Conservation (phyloP, 2,888 invertebrate species). For the Lycia hirtaria region DNA sequence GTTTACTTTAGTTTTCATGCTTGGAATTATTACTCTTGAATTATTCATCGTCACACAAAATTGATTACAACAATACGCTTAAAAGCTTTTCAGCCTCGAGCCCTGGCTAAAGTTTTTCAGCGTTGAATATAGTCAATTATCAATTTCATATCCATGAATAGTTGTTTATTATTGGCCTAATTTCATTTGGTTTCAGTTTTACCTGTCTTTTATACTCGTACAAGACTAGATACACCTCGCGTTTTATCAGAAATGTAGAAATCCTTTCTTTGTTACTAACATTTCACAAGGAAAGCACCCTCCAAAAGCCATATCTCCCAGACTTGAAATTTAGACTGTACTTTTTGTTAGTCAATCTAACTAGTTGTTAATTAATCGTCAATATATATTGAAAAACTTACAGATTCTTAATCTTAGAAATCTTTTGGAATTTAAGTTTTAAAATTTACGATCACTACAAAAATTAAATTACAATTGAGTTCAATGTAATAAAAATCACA, state of each 20-base stretch:
- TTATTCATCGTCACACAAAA: slow-evolving; percentile 51
- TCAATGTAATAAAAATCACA: background rate
- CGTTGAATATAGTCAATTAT: slow-evolving; percentile 44
- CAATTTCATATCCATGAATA: slow-evolving; percentile 37
- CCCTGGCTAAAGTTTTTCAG: slow-evolving; percentile 82
- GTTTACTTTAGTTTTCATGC: slow-evolving; percentile 11
- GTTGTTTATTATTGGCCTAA: slow-evolving; percentile 56
- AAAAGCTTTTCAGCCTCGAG: slow-evolving; percentile 78
- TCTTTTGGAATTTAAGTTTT: too few species aligned
- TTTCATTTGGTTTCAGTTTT: slow-evolving; percentile 40
- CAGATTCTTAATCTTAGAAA: too few species aligned
- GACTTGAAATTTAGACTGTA: too few species aligned
- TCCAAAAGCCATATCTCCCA: too few species aligned
- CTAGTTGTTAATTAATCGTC: too few species aligned
- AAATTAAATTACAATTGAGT: background rate
- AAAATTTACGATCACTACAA: too few species aligned
- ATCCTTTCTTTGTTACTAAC: too few species aligned
- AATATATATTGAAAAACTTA: too few species aligned
- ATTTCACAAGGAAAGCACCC: too few species aligned
- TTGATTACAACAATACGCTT: slow-evolving; percentile 58
- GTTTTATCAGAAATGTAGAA: too few species aligned
- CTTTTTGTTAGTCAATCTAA: too few species aligned
- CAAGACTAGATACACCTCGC: background rate
- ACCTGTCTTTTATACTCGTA: background rate
- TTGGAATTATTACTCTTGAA: slow-evolving; percentile 21